Evolutionary conservation across 92 coral and sea anemone genomes (phyloP).

Genomic region (Anthopleura xanthogrammica): DNA sequence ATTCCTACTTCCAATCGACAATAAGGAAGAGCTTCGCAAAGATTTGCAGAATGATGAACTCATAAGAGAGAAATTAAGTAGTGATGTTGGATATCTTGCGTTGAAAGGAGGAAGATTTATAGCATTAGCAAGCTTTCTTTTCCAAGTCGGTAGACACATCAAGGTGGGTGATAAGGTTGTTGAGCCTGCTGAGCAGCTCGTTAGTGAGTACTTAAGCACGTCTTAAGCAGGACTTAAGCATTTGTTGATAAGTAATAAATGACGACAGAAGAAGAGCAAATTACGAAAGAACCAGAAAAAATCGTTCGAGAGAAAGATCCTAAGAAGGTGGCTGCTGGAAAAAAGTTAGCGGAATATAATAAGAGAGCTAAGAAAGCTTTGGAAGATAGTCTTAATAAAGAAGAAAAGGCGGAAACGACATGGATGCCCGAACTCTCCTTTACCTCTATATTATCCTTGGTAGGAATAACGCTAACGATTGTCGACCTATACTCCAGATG

Average conservation of each 20-base stretch:
- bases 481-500: too few species aligned
- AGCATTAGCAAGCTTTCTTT: constrained; percentile 55
- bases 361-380: constrained; percentile 48
- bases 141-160: constrained; percentile 50
- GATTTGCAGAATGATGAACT: too few species aligned
- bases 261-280: constrained; percentile 41
- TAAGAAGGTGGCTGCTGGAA: constrained; percentile 58
- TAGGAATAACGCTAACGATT: too few species aligned
- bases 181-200: too few species aligned
- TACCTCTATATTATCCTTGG: constrained; percentile 44
- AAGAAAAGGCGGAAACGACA: constrained; percentile 39
- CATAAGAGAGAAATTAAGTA: too few species aligned
- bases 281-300: constrained; percentile 24
- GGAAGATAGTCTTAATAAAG: constrained; percentile 49
- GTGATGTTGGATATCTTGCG: too few species aligned
- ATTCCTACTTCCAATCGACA: too few species aligned
- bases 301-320: constrained; percentile 27
- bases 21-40: too few species aligned
- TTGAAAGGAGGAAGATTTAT: too few species aligned
- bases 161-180: constrained; percentile 24
- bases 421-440: constrained; percentile 53
- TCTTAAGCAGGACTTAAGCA: too few species aligned
- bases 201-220: too few species aligned
- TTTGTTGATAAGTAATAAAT: too few species aligned
- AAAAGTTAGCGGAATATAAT: constrained; percentile 52